Base-by-base conservation (phyloP, 2,888 invertebrate species). In the Limnephilus lunatus region DNA sequence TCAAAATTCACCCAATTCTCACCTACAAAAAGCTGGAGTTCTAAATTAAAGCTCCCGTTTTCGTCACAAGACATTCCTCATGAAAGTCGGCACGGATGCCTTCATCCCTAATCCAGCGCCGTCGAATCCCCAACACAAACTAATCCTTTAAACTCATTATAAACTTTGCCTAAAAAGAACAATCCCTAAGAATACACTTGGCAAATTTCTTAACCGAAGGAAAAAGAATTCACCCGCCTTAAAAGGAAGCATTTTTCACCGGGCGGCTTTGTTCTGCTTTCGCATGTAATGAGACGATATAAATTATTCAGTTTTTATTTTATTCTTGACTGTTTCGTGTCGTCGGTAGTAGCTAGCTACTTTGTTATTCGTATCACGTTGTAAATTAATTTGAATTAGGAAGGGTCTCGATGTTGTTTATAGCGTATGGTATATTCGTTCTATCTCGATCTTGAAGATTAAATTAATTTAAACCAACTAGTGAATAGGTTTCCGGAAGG, bases 121-220 rank as follows among this genome's bases (percentile, higher is more conserved):
- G 85, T 81, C 32, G 48, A 91, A 68, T 68, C 68, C 68, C 25
- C 19, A 85, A 85, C 32, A 32, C 25, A 39, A 39, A 85, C 90
- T 88, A 92, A 91, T 91, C 91, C 92, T 91, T 90, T 91, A 92
- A 92, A 92, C 92, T 92, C 92, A 92, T 92, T 92, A 92, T 85
- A 91, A 91, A 91, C 89, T 91, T 92, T 91, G 53, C 80, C 44
- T 31, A 85, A 90, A 88, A 89, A 91, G 90, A 88, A 91, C 90
- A 85, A 85, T 90, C 86, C 30, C 35, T 31, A 19, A 85, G 86
- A 91, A 89, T 86, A 81, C 86, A 90, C 91, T 89, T 44, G 87
- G 86, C 39, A 89, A 91, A 82, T 92, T 92, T 89, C 89, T 89
- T 81, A 80, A 88, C 48, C 88, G 53, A 88, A 14, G 32, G 32